Conservation (phyloP, 2,113 vertebrate species). For the Neolamprologus toae region DNA sequence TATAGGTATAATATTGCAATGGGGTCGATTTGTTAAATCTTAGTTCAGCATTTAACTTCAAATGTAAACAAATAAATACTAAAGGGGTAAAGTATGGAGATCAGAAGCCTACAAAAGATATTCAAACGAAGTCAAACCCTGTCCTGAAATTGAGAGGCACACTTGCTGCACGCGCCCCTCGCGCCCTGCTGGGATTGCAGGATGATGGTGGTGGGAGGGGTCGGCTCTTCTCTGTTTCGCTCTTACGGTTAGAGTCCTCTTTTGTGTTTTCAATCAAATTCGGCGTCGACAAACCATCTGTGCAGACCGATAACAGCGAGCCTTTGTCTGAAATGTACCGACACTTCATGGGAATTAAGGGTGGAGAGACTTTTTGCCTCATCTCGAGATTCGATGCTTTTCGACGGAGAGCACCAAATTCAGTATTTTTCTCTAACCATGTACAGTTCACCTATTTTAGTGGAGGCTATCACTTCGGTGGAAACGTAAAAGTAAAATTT, state of each 20-base stretch:
- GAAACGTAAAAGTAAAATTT: neutral
- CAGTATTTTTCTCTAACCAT: neutral
- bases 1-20: neutral
- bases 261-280: constrained; percentile 61
- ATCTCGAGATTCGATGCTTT: neutral
- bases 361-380: neutral
- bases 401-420: neutral
- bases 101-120: neutral
- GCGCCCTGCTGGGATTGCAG: neutral
- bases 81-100: neutral
- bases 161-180: constrained; percentile 65
- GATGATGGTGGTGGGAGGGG: neutral
- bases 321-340: constrained; percentile 56
- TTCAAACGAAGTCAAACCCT: neutral
- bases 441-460: neutral
- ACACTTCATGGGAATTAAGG: constrained; percentile 55
- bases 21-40: neutral
- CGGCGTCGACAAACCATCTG: constrained; percentile 67
- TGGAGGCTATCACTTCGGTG: neutral
- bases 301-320: constrained; percentile 51
- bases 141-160: constrained; percentile 45
- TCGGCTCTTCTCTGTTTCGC: constrained; percentile 18
- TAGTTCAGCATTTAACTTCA: neutral
- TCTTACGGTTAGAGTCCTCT: constrained; percentile 57
- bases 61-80: neutral